Percentiles rank a stretch among this genome's conserved stretches.
Evolutionary conservation across 2,888 invertebrate species (phyloP).

Genomic region (Andrena hattorfiana): DNA sequence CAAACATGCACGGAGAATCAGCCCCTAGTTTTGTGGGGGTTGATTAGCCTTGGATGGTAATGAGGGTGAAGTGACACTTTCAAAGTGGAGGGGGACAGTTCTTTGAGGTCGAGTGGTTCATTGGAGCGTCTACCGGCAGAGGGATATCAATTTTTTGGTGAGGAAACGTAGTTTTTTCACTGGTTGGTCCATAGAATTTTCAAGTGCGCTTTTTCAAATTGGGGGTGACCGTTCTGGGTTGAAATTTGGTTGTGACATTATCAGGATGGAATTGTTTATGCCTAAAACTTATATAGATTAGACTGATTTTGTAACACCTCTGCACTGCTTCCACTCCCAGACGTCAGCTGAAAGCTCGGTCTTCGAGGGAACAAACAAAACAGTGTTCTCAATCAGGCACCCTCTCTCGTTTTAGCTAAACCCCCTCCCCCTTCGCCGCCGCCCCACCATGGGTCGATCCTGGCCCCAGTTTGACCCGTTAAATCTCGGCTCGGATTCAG

Average conservation of each 20-base stretch:
- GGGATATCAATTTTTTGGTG: not conserved
- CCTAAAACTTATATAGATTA: constrained; percentile 8
- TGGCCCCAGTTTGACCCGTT: constrained; percentile 81
- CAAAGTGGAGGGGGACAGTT: not conserved
- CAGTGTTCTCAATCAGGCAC: constrained; percentile 83
- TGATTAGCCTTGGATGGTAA: constrained; percentile 46
- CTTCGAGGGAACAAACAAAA: constrained; percentile 80
- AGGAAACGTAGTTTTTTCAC: not conserved
- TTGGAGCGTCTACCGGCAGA: not conserved
- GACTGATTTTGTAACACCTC: constrained; percentile 48
- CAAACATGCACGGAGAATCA: constrained; percentile 60
- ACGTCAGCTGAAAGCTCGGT: constrained; percentile 36
- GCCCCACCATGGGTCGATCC: constrained; percentile 49
- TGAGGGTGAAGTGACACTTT: constrained; percentile 37
- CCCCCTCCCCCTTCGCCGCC: constrained; percentile 22
- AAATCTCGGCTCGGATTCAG: constrained; percentile 77
- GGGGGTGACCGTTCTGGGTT: not conserved
- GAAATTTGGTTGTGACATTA: too few species aligned
- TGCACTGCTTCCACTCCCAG: not conserved
- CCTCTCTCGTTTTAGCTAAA: constrained; percentile 77
- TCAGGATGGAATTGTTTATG: too few species aligned
- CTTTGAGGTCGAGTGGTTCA: not conserved
- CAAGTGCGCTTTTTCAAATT: not conserved
- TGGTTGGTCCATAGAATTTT: not conserved
- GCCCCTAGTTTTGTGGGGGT: constrained; percentile 6